Evolutionary conservation across 2,113 vertebrate genomes (phyloP).

Genomic region (Platichthys stellatus): DNA sequence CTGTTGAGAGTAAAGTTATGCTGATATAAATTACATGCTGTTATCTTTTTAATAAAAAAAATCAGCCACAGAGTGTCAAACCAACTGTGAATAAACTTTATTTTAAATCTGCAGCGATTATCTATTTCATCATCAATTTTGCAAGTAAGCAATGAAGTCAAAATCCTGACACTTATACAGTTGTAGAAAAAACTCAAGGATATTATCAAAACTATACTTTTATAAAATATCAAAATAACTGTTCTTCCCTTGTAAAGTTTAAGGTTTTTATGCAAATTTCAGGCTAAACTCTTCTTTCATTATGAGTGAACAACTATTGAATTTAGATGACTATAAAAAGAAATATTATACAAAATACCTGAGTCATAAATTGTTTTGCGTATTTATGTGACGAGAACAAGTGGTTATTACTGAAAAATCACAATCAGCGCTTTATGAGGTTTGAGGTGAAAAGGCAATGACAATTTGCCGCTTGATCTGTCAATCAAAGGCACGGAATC

Average conservation of each 20-base stretch:
- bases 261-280: not conserved
- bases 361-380: not conserved
- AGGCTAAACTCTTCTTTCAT: slow-evolving; percentile 15
- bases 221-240: slow-evolving; percentile 1
- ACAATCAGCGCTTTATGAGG: not conserved
- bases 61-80: slow-evolving; percentile 1
- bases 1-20: slow-evolving; percentile 9
- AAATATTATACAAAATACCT: not conserved
- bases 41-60: not conserved
- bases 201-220: not conserved
- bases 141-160: not conserved
- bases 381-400: not conserved
- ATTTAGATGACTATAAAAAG: not conserved
- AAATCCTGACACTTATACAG: not conserved
- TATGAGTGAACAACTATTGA: not conserved
- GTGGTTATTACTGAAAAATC: not conserved
- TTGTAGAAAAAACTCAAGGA: not conserved
- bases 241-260: not conserved
- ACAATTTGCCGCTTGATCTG: not conserved
- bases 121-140: slow-evolving; percentile 8
- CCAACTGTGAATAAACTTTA: slow-evolving; percentile 13
- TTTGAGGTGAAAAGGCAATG: not conserved
- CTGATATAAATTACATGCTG: not conserved
- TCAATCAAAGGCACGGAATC: slow-evolving; percentile 45
- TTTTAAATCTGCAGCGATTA: slow-evolving; percentile 48